A percentile compares a stretch with the other conserved stretches of the same genome.
These are phyloP conservation scores for Ochotona curzoniae DNA, from an alignment of 2,113 vertebrate genomes.

Conservation along the genomic window DNA sequence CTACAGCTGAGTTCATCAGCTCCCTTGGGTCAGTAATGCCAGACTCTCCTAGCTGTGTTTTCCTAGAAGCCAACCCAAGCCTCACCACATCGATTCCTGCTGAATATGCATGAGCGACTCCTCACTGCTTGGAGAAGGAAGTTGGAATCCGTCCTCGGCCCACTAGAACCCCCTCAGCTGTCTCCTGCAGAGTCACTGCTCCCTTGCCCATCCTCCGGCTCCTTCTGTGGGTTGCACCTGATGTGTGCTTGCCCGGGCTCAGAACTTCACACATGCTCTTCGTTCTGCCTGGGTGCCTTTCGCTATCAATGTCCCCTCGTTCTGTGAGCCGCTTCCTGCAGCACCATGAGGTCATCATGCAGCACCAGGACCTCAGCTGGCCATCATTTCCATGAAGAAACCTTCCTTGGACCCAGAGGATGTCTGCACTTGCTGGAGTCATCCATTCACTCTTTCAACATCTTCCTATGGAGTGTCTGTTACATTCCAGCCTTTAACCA, in stretches of 20 bases:
- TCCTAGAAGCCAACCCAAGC: background rate
- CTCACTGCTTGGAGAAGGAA: background rate
- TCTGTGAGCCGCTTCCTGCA: background rate
- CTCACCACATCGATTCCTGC: background rate
- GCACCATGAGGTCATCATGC: background rate
- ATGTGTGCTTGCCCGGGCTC: background rate
- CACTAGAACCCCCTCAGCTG: background rate
- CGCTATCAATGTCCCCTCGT: background rate
- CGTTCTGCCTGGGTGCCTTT: background rate
- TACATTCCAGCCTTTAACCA: background rate
- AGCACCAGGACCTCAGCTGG: background rate
- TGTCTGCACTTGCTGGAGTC: background rate
- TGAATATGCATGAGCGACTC: rapidly evolving
- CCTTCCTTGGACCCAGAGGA: background rate
- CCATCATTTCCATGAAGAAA: background rate
- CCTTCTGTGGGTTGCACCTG: background rate
- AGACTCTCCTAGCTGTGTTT: background rate
- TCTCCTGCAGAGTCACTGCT: background rate
- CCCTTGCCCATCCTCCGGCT: background rate
- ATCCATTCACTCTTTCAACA: background rate
- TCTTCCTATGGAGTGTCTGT: background rate
- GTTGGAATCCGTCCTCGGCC: background rate
- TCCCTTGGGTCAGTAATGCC: background rate
- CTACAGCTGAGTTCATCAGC: background rate
- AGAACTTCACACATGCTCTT: background rate